Evolutionary conservation across 2,888 invertebrate species (phyloP), one percentile per base, ranked within the genome.

Genomic region (Himalopsyche kuldschensis): DNA sequence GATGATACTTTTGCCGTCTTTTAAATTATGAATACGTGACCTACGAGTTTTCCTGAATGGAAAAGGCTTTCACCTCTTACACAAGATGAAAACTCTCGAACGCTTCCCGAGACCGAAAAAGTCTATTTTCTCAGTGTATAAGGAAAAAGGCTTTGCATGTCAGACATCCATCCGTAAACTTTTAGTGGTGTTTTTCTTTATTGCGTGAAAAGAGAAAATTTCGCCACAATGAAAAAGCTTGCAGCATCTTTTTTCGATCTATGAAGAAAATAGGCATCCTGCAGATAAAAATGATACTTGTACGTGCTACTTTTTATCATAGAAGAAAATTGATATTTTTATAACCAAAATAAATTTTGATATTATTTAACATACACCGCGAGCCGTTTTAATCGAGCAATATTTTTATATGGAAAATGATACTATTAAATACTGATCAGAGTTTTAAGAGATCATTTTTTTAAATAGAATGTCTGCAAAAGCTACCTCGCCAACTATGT

Each of bases 61-160:
- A 11, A 75, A 75, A 80, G 30, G 80, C 80, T 80, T 80, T 80
- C 47, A 80, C 75, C 75, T 47, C 75, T 30, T n/a, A 41, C 10
- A 75, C 41, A 31, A 75, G 75, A 31, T 31, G 31, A n/a, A 31
- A 75, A 75, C 75, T 75, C 75, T 75, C 31, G n/a, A 75, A 75
- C 30, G 32, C 24, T 75, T 31, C 15, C 32, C 32, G n/a, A 75
- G 75, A n/a, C 75, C 27, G 75, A 32, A 75, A 75, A 30, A 75
- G 55, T 55, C 55, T 75, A 75, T 75, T 75, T 32, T 75, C 75
- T 32, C 30, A 6, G 31, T 30, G 32, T 31, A 32, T 75, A 32
- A 41, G 41, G 75, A 48, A 79, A 75, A 35, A 82, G 82, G 79
- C 35, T 82, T 82, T 82, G 79, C 82, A 82, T 82, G 82, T 82